Conservation (phyloP, 2,797 vertebrate species). For the Anas flavirostris region DNA sequence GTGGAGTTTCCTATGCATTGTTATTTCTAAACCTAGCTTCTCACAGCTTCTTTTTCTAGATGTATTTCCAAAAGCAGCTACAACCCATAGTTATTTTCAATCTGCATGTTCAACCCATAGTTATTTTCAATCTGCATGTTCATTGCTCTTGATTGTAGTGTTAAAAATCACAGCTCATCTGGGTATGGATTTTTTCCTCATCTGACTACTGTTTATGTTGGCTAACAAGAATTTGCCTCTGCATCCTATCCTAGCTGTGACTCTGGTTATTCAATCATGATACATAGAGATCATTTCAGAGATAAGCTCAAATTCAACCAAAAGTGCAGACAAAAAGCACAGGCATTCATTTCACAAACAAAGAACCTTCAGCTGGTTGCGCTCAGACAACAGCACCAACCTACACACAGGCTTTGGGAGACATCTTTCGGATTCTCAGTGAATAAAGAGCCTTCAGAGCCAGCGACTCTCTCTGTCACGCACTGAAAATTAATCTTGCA, state of each 20-base stretch:
- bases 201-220: neutral
- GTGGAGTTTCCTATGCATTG: neutral
- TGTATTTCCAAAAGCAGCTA: slow-evolving; percentile 19
- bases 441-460: neutral
- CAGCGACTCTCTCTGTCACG: neutral
- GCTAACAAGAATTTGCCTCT: slow-evolving; percentile 9
- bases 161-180: slow-evolving; percentile 7
- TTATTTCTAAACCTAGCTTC: neutral
- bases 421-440: neutral
- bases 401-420: neutral
- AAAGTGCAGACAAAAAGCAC: neutral
- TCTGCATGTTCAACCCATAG: neutral
- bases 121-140: neutral
- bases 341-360: neutral
- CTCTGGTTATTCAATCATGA: neutral
- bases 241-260: neutral
- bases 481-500: slow-evolving; percentile 4
- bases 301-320: neutral
- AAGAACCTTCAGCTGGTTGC: neutral
- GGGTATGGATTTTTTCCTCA: neutral
- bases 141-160: neutral
- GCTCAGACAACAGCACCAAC: neutral
- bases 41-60: neutral
- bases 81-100: slow-evolving; percentile 4
- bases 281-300: neutral